Evolutionary conservation across 1,140 invertebrate species (phyloP).

Genomic region (Psilanteris sp.): DNA sequence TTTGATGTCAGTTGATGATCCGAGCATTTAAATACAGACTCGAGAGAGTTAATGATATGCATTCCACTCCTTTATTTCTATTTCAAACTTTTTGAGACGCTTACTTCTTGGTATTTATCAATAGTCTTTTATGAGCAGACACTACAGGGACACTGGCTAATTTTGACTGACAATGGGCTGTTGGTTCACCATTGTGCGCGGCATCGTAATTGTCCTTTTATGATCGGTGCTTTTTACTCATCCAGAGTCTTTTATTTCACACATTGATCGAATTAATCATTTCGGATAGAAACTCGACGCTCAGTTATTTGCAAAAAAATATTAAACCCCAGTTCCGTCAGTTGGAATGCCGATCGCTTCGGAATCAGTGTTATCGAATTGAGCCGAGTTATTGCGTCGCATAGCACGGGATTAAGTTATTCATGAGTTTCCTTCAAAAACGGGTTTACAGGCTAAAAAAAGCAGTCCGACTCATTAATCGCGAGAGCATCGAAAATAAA

Average conservation of each 20-base stretch:
- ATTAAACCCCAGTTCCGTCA: no score
- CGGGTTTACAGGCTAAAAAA: slow-evolving; percentile 45
- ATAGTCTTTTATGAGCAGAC: slow-evolving; percentile 41
- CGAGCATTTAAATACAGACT: slow-evolving; percentile 8
- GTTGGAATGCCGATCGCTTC: no score
- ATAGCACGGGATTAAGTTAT: slow-evolving; percentile 41
- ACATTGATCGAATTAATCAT: no score
- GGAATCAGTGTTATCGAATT: no score
- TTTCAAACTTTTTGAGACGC: slow-evolving; percentile 12
- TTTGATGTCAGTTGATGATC: slow-evolving; percentile 44
- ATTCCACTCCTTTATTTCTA: slow-evolving; percentile 27
- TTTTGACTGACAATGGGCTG: slow-evolving; percentile 31
- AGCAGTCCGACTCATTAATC: slow-evolving; percentile 52
- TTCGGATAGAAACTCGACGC: no score
- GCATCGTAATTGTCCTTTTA: slow-evolving; percentile 32
- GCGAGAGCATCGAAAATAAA: slow-evolving; percentile 54
- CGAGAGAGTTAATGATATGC: slow-evolving; percentile 49
- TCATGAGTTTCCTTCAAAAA: slow-evolving; percentile 53
- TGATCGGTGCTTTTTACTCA: neutral
- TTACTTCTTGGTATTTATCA: slow-evolving; percentile 41
- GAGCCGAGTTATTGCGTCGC: slow-evolving; percentile 9
- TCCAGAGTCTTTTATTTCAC: no score
- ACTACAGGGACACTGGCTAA: slow-evolving; percentile 36
- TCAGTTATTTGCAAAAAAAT: no score
- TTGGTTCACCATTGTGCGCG: slow-evolving; percentile 28